Conservation (phyloP, 1,140 invertebrate species). For the Campoletis sonorensis region DNA sequence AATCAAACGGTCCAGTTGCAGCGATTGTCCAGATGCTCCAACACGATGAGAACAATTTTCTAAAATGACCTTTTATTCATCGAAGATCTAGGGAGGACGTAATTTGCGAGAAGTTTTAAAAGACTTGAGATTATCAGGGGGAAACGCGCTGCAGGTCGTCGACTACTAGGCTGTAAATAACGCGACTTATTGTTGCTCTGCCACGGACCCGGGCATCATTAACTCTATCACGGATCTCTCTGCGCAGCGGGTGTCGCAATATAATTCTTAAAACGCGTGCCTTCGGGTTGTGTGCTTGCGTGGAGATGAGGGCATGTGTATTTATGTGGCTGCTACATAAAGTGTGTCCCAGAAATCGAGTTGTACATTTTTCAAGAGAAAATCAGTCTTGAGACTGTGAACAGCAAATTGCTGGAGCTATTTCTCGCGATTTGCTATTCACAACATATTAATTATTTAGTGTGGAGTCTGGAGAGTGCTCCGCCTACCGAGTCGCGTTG, state of each 20-base stretch:
- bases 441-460: too few relatives aligned
- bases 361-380: not conserved
- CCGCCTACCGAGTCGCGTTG: too few relatives aligned
- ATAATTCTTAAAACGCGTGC: constrained; percentile 68
- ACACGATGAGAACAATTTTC: not conserved
- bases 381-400: not conserved
- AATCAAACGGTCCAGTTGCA: not conserved
- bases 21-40: not conserved
- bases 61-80: not conserved
- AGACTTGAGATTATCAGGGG: constrained; percentile 27
- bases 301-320: not conserved
- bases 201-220: constrained; percentile 68
- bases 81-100: constrained; percentile 1
- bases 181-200: constrained; percentile 71
- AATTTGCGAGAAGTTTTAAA: constrained; percentile 21
- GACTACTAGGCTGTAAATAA: constrained; percentile 66
- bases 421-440: too few relatives aligned
- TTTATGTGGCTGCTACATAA: not conserved
- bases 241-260: constrained; percentile 69
- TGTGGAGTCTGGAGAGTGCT: too few relatives aligned
- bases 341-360: not conserved
- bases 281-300: constrained; percentile 43
- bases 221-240: constrained; percentile 70
- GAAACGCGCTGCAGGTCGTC: constrained; percentile 26
- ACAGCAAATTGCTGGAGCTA: not conserved